A percentile compares a stretch with the other conserved stretches of the same genome.
Evolutionary conservation across 2,888 invertebrate species (phyloP).

Genomic region (Dexiosoma caninum): DNA sequence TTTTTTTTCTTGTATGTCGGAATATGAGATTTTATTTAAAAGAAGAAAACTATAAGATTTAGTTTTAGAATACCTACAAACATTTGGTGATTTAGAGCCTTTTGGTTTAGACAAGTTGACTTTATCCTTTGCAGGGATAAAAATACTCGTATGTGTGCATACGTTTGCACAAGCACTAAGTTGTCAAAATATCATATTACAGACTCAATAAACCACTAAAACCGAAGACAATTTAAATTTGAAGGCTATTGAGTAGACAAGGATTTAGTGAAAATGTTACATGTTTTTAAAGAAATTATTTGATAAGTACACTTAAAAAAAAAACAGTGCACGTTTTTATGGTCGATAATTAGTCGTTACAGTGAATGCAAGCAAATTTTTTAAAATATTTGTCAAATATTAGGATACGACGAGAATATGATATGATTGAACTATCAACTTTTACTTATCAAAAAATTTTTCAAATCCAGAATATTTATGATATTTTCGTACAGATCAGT

Average conservation of each 20-base stretch:
- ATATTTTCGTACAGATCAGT: no score
- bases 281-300: background rate
- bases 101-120: background rate
- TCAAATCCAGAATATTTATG: no score
- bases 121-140: constrained; percentile 15
- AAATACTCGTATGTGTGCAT: background rate
- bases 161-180: background rate
- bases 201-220: constrained; percentile 67
- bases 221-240: constrained; percentile 17
- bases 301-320: background rate
- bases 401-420: no score
- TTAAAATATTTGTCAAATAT: no score
- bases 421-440: no score
- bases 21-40: background rate
- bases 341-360: no score
- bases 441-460: no score
- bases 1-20: background rate
- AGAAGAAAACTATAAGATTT: background rate
- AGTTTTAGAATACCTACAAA: background rate
- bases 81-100: constrained; percentile 4
- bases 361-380: no score
- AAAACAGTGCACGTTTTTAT: no score
- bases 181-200: constrained; percentile 72
- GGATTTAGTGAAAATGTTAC: constrained; percentile 1
- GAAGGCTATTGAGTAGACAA: constrained; percentile 43